Conservation (phyloP, 1,140 invertebrate species). For the Ips nitidus region DNA sequence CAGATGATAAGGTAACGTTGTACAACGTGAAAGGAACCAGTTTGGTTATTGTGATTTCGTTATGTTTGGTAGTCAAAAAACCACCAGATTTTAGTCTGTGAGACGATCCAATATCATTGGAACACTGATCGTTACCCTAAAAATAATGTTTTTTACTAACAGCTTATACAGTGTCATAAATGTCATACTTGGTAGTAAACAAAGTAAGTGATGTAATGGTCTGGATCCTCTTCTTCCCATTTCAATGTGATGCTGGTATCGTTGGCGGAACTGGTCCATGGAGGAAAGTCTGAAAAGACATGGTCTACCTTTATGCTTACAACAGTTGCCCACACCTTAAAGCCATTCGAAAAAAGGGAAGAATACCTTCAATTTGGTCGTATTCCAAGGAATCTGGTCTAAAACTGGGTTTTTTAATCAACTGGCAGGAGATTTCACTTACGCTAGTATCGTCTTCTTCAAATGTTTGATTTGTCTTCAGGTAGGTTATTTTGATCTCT, state of each 20-base stretch:
- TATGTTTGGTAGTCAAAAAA: conserved; percentile 42
- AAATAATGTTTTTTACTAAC: conserved; percentile 7
- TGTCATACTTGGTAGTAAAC: conserved; percentile 40
- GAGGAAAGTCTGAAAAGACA: conserved; percentile 41
- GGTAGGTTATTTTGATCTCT: conserved; percentile 42
- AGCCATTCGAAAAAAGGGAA: too few species aligned
- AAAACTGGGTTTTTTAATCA: conserved; percentile 40
- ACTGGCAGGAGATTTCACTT: conserved; percentile 39
- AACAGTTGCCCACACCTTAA: neutral
- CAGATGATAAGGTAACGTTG: conserved; percentile 40
- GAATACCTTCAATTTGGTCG: conserved; percentile 40
- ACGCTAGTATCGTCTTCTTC: conserved; percentile 19
- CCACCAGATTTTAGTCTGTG: conserved; percentile 40
- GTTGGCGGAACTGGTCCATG: conserved; percentile 25
- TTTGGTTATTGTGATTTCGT: conserved; percentile 37
- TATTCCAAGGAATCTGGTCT: conserved; percentile 39
- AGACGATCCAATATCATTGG: conserved; percentile 15
- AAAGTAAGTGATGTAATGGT: conserved; percentile 42
- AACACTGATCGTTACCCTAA: conserved; percentile 41
- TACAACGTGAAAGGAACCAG: conserved; percentile 41
- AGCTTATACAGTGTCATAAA: too few species aligned
- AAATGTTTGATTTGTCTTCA: conserved; percentile 35
- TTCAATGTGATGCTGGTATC: conserved; percentile 37
- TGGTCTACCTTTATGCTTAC: conserved; percentile 22
- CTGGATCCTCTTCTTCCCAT: conserved; percentile 39